Evolutionary conservation across 2,113 vertebrate species (phyloP), one percentile per base, ranked within the genome.

Genomic region (Corvus moneduloides): DNA sequence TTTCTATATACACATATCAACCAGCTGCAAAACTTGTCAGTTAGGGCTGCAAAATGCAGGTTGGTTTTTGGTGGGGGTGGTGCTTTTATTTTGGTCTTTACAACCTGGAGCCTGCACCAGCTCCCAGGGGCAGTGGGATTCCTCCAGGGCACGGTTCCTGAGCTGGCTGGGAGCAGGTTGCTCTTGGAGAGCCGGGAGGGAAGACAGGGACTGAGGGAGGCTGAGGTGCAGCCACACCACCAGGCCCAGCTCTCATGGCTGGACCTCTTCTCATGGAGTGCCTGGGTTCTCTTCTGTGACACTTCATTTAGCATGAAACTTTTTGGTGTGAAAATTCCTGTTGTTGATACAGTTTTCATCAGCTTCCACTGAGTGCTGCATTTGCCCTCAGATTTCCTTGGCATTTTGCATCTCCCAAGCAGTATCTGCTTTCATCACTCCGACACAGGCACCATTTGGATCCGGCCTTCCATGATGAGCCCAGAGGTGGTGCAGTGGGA

Each of bases 381-480:
- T 30, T 2, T 7, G 23, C 32, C 51, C 37, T n/a, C 2, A 1
- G 24, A 10, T 35, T 16, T 27, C 61, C 20, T 8, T 1, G 43
- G 11, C 19, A 9, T 22, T 43, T 32, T 12, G 8, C 13, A 14
- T 27, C 28, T 51, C 52, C 39, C 55, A 1, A 0, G 22, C 0
- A 43, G 35, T 1, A 3, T 0, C 52, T 16, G 73, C 64, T 43
- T 8, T 3, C 17, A 41, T 5, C 55, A 2, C 46, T 11, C 33
- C 3, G 21, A 4, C 33, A 22, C 21, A 1, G 10, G 11, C 23
- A 15, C 24, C 22, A 0, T 1, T 3, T 1, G 35, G 39, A 6
- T 1, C 16, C 16, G 0, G 2, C 2, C 43, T 5, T 9, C 33
- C 32, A 0, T 0, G 19, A 1, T 0, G 68, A 51, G 32, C 8